phyloP scores from a whole-genome alignment of 2,113 vertebrate species.

The Isichthys henryi region DNA sequence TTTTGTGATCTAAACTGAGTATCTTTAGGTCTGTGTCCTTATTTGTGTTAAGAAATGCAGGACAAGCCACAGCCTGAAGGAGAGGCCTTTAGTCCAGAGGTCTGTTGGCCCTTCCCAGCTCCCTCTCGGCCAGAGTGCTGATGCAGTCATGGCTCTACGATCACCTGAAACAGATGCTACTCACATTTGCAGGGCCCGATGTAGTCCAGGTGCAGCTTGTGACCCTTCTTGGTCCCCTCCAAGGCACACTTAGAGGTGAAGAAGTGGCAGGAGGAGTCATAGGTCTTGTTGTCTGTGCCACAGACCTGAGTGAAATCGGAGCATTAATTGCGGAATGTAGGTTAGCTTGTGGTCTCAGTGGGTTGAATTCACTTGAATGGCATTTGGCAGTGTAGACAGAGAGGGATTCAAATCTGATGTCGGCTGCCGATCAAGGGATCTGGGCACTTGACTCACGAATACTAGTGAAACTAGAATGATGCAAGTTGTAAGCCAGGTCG shows the following conservation, averaged over 20 bases:
- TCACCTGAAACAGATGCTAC: slow-evolving; percentile 28
- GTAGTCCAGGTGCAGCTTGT: slow-evolving; percentile 98
- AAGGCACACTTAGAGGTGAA: slow-evolving; percentile 93
- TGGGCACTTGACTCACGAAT: background rate
- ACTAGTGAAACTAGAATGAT: background rate
- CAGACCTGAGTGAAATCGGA: slow-evolving; percentile 67
- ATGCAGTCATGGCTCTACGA: background rate
- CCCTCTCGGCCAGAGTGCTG: background rate
- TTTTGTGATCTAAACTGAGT: background rate
- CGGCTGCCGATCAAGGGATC: background rate
- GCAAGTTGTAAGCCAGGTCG: background rate
- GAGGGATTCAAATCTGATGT: background rate
- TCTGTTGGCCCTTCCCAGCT: background rate
- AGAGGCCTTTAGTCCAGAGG: background rate
- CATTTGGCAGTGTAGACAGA: background rate
- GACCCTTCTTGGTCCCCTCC: slow-evolving; percentile 98
- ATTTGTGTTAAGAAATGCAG: background rate
- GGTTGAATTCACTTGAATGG: background rate
- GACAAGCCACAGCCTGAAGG: background rate
- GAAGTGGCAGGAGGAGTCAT: slow-evolving; percentile 92
- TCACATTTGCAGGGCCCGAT: slow-evolving; percentile 97
- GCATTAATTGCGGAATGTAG: background rate
- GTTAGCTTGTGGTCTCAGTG: background rate
- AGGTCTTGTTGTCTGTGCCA: slow-evolving; percentile 96
- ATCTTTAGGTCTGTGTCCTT: background rate